Evolutionary conservation across 2,888 invertebrate species (phyloP), one percentile per base, ranked within the genome.

Genomic region (Drosophila birchii): DNA sequence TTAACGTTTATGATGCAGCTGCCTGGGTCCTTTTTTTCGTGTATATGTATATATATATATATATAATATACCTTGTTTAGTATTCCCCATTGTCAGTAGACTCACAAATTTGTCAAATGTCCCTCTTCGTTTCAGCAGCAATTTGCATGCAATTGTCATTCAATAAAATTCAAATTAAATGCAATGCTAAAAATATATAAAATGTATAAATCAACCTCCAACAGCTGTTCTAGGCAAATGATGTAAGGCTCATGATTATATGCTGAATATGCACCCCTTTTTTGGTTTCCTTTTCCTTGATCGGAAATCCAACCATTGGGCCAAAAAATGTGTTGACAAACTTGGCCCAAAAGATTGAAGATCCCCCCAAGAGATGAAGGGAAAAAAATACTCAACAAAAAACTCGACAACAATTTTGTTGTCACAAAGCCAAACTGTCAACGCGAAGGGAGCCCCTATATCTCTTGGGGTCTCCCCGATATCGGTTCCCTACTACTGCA

Each of bases 131-230:
- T 54, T 64, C 29, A 29, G 11, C 34, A 2, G 39, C 26, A 76
- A 84, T 82, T 87, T 87, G 85, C 85, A 82, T 86, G 80, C 80
- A 86, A 86, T 84, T 84, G 84, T 66, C 80, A 86, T 86, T 85
- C 84, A 86, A 85, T 85, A 80, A 78, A 81, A 81, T 81, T 74
- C 80, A 81, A 76, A 81, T 81, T 81, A 85, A 85, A 83, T 83
- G 79, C 86, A 83, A 86, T 81, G 61, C 84, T 71, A 84, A 84
- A 69, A 78, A 34, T 34, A 34, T 16, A 64, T 26, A 29, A 49
- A 8, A 51, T 16, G 8, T 20, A 66, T 68, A 66, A 66, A 63
- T 70, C 51, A 53, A 51, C 54, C 20, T 34, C 3, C 16, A 26
- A 72, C 72, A 72, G 72, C 44, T 73, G 72, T 72, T 73, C 55